These are phyloP conservation scores for Speoplatyrhinus poulsoni DNA, from an alignment of 2,113 vertebrate genomes.

Conservation along the genomic window DNA sequence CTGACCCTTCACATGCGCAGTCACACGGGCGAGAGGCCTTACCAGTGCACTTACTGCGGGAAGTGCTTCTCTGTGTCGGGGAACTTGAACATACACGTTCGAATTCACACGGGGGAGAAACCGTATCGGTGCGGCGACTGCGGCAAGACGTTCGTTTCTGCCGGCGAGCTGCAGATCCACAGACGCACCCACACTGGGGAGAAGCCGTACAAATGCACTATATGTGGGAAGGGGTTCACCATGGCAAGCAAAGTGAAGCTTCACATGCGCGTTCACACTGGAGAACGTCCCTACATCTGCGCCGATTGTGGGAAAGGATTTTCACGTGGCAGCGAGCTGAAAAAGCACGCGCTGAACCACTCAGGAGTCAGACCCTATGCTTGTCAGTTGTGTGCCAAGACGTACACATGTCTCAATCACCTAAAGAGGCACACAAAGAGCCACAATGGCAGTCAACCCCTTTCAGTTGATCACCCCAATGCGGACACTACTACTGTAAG, in stretches of 20 bases:
- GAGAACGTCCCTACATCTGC: slow-evolving; percentile 51
- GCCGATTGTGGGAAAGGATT: slow-evolving; percentile 50
- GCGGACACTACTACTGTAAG: not conserved
- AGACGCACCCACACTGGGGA: slow-evolving; percentile 53
- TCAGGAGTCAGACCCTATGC: slow-evolving; percentile 43
- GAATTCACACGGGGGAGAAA: slow-evolving; percentile 55
- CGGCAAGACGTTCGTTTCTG: slow-evolving; percentile 52
- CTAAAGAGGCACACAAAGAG: slow-evolving; percentile 56
- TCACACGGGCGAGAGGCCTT: slow-evolving; percentile 59
- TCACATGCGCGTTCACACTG: slow-evolving; percentile 52
- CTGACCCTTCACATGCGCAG: slow-evolving; percentile 52
- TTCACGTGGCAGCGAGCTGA: slow-evolving; percentile 39
- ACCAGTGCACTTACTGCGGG: slow-evolving; percentile 51
- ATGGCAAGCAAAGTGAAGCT: slow-evolving; percentile 42
- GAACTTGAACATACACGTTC: slow-evolving; percentile 49
- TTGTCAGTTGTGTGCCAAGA: slow-evolving; percentile 53
- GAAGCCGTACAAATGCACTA: slow-evolving; percentile 44
- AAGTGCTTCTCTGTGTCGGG: slow-evolving; percentile 44
- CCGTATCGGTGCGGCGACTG: slow-evolving; percentile 53
- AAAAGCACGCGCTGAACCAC: slow-evolving; percentile 50
- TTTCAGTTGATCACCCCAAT: not conserved
- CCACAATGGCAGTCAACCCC: slow-evolving; percentile 24
- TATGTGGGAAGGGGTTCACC: slow-evolving; percentile 46
- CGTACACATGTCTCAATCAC: slow-evolving; percentile 47
- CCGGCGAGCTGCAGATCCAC: slow-evolving; percentile 54